Evolutionary conservation across 2,888 invertebrate species (phyloP).

Genomic region (Zygogramma bicolorata): DNA sequence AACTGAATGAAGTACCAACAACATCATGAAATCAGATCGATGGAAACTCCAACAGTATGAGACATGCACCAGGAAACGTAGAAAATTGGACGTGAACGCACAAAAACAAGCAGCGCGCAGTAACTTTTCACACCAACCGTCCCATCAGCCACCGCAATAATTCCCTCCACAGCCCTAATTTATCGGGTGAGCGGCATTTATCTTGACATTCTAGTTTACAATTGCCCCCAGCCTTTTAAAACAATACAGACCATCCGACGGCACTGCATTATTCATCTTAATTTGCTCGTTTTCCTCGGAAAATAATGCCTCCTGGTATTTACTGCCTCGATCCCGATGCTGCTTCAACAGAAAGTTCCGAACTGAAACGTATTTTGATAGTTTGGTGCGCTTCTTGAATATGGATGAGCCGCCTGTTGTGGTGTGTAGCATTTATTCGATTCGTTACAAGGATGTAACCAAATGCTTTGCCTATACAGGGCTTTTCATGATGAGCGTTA

Average conservation of each 20-base stretch:
- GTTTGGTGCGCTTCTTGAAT: not conserved
- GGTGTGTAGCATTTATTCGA: not conserved
- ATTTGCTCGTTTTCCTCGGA: not conserved
- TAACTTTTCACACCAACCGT: not conserved
- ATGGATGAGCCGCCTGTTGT: not conserved
- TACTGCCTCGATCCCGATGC: not conserved
- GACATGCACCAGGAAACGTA: not conserved
- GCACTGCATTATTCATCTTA: slow-evolving; percentile 15
- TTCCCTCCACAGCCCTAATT: not conserved
- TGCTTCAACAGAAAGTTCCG: not conserved
- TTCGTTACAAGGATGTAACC: not conserved
- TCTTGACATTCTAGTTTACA: not conserved
- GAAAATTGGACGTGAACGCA: not conserved
- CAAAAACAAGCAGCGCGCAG: not conserved
- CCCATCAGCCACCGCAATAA: not conserved
- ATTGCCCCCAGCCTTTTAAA: slow-evolving; percentile 12
- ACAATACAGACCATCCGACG: slow-evolving; percentile 3
- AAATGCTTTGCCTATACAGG: too few species aligned
- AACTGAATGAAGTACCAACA: too few species aligned
- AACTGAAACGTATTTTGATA: not conserved
- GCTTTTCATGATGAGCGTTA: too few species aligned
- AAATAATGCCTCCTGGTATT: not conserved
- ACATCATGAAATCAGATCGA: too few species aligned
- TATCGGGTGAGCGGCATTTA: not conserved
- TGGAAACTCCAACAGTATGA: not conserved